Evolutionary conservation across 1,140 invertebrate genomes (phyloP).

Genomic region (Rhizoglyphus robini): DNA sequence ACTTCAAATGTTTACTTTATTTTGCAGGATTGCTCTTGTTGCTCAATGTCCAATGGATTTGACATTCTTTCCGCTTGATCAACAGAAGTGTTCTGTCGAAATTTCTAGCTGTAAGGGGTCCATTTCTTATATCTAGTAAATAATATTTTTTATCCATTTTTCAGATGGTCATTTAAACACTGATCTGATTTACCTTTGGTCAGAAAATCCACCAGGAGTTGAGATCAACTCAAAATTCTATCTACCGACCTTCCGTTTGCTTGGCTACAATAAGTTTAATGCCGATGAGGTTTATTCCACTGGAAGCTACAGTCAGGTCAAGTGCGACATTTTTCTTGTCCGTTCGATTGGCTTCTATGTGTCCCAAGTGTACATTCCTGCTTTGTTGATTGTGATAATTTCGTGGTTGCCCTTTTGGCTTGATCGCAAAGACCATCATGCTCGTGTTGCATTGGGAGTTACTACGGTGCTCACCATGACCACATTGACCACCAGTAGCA

Average conservation of each 20-base stretch:
- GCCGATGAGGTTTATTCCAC: background rate
- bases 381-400: constrained; percentile 30
- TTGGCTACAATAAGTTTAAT: constrained; percentile 5
- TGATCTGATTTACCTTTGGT: background rate
- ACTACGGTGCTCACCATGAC: constrained; percentile 34
- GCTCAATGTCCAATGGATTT: constrained; percentile 8
- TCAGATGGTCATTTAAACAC: background rate
- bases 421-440: constrained; percentile 31
- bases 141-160: background rate
- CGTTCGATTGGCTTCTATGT: constrained; percentile 29
- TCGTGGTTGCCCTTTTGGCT: constrained; percentile 32
- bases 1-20: too few species aligned
- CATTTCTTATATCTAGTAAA: too few species aligned
- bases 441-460: constrained; percentile 32
- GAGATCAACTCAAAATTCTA: background rate
- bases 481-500: constrained; percentile 33
- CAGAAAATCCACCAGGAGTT: background rate
- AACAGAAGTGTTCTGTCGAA: too few species aligned
- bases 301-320: constrained; percentile 28
- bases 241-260: background rate
- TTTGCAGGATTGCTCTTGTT: background rate
- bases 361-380: constrained; percentile 28
- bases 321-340: constrained; percentile 27
- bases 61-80: background rate
- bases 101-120: background rate